These are phyloP conservation scores for Anguilla obscura DNA, from an alignment of 2,797 vertebrate genomes.

Conservation along the genomic window DNA sequence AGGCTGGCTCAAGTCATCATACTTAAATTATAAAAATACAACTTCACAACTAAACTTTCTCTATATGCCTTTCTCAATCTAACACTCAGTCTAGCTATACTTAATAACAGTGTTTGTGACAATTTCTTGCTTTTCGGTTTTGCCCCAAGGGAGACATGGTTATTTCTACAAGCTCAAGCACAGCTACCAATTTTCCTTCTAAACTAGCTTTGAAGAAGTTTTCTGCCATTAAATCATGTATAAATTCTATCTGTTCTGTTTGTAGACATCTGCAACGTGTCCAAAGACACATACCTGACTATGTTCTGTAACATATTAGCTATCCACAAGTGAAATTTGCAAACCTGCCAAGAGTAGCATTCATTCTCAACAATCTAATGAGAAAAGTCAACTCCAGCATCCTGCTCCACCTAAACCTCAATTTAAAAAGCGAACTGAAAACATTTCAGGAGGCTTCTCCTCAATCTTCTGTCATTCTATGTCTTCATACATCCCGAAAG, in stretches of 20 bases:
- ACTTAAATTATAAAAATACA: too few relatives aligned
- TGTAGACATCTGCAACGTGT: background rate
- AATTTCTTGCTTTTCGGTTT: constrained; percentile 40
- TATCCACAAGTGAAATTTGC: background rate
- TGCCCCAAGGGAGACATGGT: constrained; percentile 44
- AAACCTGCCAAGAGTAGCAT: background rate
- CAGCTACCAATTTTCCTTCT: constrained; percentile 54
- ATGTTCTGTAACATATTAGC: background rate
- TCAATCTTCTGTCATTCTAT: background rate
- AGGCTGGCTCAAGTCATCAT: too few relatives aligned
- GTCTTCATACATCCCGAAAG: background rate
- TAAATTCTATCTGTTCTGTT: background rate
- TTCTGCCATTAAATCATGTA: background rate
- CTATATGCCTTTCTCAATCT: too few relatives aligned
- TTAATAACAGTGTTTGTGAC: constrained; percentile 2
- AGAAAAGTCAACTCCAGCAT: background rate
- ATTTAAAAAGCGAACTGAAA: background rate
- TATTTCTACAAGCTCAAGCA: constrained; percentile 57
- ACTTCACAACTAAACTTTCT: too few relatives aligned
- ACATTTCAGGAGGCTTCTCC: background rate
- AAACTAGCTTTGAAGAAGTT: background rate
- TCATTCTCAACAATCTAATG: background rate
- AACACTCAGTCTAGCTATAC: background rate
- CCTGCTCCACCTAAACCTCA: background rate
- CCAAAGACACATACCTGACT: background rate